Evolutionary conservation across 2,797 vertebrate genomes (phyloP), one percentile per base, ranked within the genome.

Genomic region (Manis crassicaudata): DNA sequence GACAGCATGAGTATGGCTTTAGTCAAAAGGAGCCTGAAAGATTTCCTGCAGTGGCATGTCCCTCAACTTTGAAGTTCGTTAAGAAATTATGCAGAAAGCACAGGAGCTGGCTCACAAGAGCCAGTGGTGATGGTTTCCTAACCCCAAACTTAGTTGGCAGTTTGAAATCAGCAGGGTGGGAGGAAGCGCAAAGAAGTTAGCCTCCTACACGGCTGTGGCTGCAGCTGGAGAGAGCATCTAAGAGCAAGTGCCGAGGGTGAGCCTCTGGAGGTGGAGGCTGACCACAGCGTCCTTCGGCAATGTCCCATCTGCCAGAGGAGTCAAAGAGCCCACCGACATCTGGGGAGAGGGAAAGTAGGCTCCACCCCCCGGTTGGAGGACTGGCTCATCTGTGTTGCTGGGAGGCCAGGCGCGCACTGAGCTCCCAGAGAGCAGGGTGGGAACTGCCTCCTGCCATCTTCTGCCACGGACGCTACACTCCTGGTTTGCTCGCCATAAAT

Each of bases 1-100:
- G n/a, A 25, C 0, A 9, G n/a, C 25, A 4, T 21, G 62, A n/a
- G 27, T 29, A 13, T 1, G 25, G n/a, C 62, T 43, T 40, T 6
- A 0, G 1, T 77, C 17, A 23, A 27, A 40, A 54, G 6, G 35
- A 67, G 62, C 43, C 13, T 17, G 63, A 50, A 40, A 89, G 46
- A 67, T 77, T 54, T 54, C 18, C 43, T 27, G 14, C 70, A 62
- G 85, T 3, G 11, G 17, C 60, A 29, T 1, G 23, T 35, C 54
- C 35, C 50, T 68, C 63, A 13, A 0, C 16, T 43, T 56, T 9
- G 32, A 68, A 18, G 23, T 68, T 16, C 17, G 32, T 32, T 50
- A 21, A 46, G 67, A 70, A 21, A 37, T 32, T 16, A 72, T 7
- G 23, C 32, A 50, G 54, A n/a, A 80, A 46, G 54, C 8, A 3